Base-by-base conservation (phyloP, 2,797 vertebrate species). In the Discoglossus pictus region DNA sequence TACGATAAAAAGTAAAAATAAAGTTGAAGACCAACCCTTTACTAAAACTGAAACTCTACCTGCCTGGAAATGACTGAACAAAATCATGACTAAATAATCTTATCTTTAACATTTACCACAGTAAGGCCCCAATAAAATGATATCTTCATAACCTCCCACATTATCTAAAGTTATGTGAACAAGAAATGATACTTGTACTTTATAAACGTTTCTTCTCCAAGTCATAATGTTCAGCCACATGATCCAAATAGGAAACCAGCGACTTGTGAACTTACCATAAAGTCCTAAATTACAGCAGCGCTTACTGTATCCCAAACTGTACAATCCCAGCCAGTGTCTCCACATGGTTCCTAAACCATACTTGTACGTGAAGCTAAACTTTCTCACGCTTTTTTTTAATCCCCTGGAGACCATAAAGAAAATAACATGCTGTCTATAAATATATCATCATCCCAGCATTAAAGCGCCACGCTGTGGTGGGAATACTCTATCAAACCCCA, bases 391-490 rank as follows among this genome's bases (percentile, higher is more conserved):
- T 50, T 39, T 27, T 39, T 3, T 27, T 4, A 42, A 63, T 18
- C n/a, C 50, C 51, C 59, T 8, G 10, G 35, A 42, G 43, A 56
- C 13, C 16, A 39, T 17, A 61, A 39, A 39, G 34, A 54, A 55
- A 47, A 62, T 10, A 62, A 20, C 21, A 1, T 6, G 12, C 23
- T 34, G 44, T 42, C 68, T 63, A 64, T 56, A 63, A 71, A 58
- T 64, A 64, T 51, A 64, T 42, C 50, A 34, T 15, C 9, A 40
- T 9, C 17, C 12, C 7, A 7, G 53, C 40, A 48, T 70, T 43
- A 58, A 58, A 71, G 68, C 68, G 68, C 68, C 68, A 63, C 68
- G 54, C n/a, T 7, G 59, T 71, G 68, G 68, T 34, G n/a, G 52
- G 18, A 9, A 11, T 2, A 20, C 9, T 7, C 16, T 4, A 34